Base-by-base conservation (phyloP, 2,113 vertebrate species). In the Oceanodroma tethys region DNA sequence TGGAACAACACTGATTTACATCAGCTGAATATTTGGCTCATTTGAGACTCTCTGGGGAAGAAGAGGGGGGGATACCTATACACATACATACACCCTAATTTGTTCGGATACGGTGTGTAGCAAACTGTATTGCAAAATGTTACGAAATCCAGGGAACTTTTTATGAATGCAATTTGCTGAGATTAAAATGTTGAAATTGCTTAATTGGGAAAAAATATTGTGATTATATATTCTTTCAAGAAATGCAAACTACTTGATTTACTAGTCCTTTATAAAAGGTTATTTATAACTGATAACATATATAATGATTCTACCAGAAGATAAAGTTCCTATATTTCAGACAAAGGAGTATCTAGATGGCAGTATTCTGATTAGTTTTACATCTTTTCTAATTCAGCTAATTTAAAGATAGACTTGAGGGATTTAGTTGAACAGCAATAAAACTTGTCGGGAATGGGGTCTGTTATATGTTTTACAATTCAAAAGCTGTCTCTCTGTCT, bases 11-110 rank as follows among this genome's bases (percentile, higher is more conserved):
- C 45, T 94, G 94, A 97, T 96, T 97, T 94, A 34, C 96, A 96
- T 95, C 91, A 91, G 89, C 81, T 88, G 94, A 97, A 97, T 95
- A 91, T 96, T 6, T 97, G 93, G 91, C 94, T 95, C 93, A 92
- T 93, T 93, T 88, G 86, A 38, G 83, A 6, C 48, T 81, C 95
- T 75, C 86, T 60, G 17, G 93, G 95, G 94, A 81, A 22, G 86
- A 7, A 86, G 23, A 47, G 18, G 25, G 36, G 36, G 80, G 32
- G 59, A 81, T 50, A 42, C 30, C 55, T 86, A 22, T 60, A 50
- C 12, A 42, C 45, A 55, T 58, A 42, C 48, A 38, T 22, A 27
- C 67, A 66, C 66, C 48, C 68, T 58, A 43, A 48, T 22, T 83
- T 63, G 83, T 65, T 93, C 86, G 56, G 48, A 84, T n/a, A 71